A percentile compares a stretch with the other conserved stretches of the same genome.
phyloP scores from a whole-genome alignment of 2,797 vertebrate species.

The Orientallactaga sibirica region DNA sequence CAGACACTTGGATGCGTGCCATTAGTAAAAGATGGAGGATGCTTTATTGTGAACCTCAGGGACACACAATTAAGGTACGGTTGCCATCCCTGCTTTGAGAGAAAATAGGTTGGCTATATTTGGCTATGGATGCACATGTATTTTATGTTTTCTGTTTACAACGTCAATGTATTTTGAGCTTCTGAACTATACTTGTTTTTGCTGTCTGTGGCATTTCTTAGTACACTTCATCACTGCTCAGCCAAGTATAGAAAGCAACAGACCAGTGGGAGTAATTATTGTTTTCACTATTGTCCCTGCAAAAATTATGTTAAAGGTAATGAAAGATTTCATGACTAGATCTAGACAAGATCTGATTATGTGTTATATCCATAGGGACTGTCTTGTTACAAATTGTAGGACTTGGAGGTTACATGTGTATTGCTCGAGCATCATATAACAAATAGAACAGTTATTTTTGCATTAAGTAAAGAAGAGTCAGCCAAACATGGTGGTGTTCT shows the following conservation, averaged over 20 bases:
- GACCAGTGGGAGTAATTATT: not conserved
- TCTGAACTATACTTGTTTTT: not conserved
- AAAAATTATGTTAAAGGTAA: not conserved
- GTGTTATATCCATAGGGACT: not conserved
- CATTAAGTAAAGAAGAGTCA: not conserved
- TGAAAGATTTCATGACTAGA: constrained; percentile 4
- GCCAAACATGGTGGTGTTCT: too few relatives aligned
- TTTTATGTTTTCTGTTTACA: not conserved
- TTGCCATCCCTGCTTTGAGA: not conserved
- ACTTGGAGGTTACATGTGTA: not conserved
- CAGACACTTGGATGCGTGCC: not conserved
- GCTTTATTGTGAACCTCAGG: not conserved
- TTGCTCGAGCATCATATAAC: not conserved
- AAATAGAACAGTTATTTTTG: not conserved
- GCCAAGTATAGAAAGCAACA: not conserved
- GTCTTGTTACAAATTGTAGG: not conserved
- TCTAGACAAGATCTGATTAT: not conserved
- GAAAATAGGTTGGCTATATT: not conserved
- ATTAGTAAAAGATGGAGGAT: not conserved
- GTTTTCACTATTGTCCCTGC: not conserved
- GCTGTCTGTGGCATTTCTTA: not conserved
- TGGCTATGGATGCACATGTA: not conserved
- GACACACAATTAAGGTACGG: not conserved
- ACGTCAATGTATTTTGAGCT: not conserved
- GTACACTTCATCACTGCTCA: not conserved